Evolutionary conservation across 2,113 vertebrate species (phyloP).

Genomic region (Albula glossodonta): DNA sequence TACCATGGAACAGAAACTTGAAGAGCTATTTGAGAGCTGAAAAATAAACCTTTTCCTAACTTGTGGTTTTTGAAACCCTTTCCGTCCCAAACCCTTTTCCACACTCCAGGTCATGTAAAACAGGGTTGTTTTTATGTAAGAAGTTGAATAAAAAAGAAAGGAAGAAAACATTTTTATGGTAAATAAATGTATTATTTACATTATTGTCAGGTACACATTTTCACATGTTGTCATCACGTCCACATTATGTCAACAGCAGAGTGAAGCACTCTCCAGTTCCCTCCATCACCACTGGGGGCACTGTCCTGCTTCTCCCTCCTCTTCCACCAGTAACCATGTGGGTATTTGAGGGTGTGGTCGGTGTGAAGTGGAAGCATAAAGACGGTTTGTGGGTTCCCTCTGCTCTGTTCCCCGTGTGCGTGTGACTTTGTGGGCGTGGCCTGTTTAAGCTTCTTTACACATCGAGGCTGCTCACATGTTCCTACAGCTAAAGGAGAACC

Average conservation of each 20-base stretch:
- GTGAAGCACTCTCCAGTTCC: neutral
- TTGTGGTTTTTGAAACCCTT: neutral
- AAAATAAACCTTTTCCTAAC: conserved; percentile 19
- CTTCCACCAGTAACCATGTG: neutral
- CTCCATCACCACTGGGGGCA: neutral
- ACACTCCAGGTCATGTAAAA: conserved; percentile 25
- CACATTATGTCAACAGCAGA: conserved; percentile 23
- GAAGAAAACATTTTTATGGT: conserved; percentile 3
- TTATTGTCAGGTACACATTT: conserved; percentile 27
- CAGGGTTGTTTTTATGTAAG: neutral
- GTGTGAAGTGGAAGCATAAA: neutral
- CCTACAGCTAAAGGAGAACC: neutral
- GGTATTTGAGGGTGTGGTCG: neutral
- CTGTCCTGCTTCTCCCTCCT: neutral
- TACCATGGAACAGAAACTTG: conserved; percentile 27
- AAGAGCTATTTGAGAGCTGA: conserved; percentile 1
- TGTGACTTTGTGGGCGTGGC: neutral
- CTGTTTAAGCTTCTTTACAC: neutral
- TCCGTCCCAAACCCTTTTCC: conserved; percentile 17
- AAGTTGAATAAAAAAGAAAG: neutral
- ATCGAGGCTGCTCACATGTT: neutral
- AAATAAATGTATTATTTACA: conserved; percentile 35
- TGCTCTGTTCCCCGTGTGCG: neutral
- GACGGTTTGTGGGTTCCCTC: neutral
- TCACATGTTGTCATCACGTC: conserved; percentile 17